Evolutionary conservation across 1,140 invertebrate genomes (phyloP).

Genomic region (Linepithema humile): DNA sequence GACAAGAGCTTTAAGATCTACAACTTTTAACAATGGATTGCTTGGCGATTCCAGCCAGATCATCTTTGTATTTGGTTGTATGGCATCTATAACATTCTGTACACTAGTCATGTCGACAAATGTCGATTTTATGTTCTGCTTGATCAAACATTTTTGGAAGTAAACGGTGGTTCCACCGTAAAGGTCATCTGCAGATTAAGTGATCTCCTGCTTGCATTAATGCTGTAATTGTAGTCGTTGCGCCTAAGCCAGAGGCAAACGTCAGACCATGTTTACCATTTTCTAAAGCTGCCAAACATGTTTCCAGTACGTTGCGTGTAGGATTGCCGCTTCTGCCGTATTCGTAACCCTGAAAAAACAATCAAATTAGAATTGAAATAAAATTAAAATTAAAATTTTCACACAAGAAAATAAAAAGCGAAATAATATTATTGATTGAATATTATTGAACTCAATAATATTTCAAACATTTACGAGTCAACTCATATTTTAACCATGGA

Average conservation of each 20-base stretch:
- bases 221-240: conserved; percentile 90
- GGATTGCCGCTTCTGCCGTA: conserved; percentile 98
- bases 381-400: too few species aligned
- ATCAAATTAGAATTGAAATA: neutral
- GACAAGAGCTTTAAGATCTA: conserved; percentile 93
- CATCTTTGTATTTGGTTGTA: conserved; percentile 96
- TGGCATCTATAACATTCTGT: conserved; percentile 87
- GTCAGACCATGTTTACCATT: conserved; percentile 93
- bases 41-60: conserved; percentile 99
- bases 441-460: too few species aligned
- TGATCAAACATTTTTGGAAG: conserved; percentile 86
- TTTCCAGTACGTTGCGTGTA: conserved; percentile 94
- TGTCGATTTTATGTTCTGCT: conserved; percentile 88
- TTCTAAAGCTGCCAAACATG: conserved; percentile 95
- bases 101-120: conserved; percentile 93
- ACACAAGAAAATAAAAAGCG: too few species aligned
- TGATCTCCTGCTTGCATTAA: conserved; percentile 95
- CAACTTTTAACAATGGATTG: conserved; percentile 97
- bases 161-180: conserved; percentile 96
- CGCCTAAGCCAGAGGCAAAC: conserved; percentile 96
- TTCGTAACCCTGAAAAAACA: conserved; percentile 90
- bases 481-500: too few species aligned
- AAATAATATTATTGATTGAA: too few species aligned
- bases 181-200: conserved; percentile 96
- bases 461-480: too few species aligned